Base-by-base conservation (phyloP, 2,888 invertebrate species). In the Trilocha varians region DNA sequence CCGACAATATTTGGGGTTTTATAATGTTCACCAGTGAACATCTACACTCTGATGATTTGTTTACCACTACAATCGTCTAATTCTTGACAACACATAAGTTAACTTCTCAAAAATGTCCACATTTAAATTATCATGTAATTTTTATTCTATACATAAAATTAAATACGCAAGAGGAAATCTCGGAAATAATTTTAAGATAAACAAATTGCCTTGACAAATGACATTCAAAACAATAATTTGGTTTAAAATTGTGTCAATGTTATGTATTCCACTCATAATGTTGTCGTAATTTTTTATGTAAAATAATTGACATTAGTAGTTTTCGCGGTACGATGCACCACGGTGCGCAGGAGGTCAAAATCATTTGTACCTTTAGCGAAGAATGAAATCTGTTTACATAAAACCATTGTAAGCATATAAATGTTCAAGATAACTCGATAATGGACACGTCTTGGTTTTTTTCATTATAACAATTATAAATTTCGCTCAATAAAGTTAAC, bases 251-350 rank as follows among this genome's bases (percentile, higher is more conserved):
- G 52, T 84, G 84, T 83, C 84, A 85, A 83, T 84, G 84, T 72
- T 82, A 75, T 69, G 67, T 71, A 62, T 59, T 59, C 53, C 49
- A 52, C 48, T 57, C 50, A 45, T 54, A 57, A 56, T 50, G 70
- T 70, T 69, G 55, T 51, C 50, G 49, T 58, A 67, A 66, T 82
- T 78, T 76, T 69, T 63, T 52, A 59, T 58, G 56, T 62, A 51
- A 62, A 63, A 62, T 59, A 69, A 72, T 73, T 67, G 70, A 65
- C 66, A 65, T 65, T 64, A 65, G 71, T 68, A 70, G 75, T 77
- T 79, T 65, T 80, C 63, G 71, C 78, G 82, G 65, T 78, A 82
- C 79, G 84, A 80, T 82, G 80, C 84, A 74, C 83, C 78, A 78
- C 73, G 70, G 45, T 70, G 79, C 62, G 46, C 62, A 51, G 66